Conservation (phyloP, 1,140 invertebrate species). For the Lerema accius region DNA sequence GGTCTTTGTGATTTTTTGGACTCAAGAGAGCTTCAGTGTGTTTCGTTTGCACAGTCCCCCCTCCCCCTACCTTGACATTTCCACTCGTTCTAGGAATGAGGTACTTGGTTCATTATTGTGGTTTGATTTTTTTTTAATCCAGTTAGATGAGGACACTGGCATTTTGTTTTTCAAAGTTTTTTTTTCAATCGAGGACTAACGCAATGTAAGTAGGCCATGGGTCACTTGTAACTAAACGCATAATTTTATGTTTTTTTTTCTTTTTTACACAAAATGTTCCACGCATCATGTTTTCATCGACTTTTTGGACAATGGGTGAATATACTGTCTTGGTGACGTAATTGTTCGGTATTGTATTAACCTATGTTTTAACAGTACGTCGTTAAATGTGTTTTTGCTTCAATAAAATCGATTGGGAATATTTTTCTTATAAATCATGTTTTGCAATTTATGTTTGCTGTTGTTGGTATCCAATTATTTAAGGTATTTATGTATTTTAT, state of each 20-base stretch:
- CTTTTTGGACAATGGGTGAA: slow-evolving; percentile 61
- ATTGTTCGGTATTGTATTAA: slow-evolving; percentile 48
- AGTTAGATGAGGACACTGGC: slow-evolving; percentile 75
- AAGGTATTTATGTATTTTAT: slow-evolving; percentile 87
- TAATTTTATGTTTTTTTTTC: slow-evolving; percentile 61
- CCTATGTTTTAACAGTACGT: slow-evolving; percentile 90
- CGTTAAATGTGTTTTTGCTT: slow-evolving; percentile 99
- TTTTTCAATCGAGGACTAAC: slow-evolving; percentile 55
- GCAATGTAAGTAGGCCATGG: slow-evolving; percentile 59
- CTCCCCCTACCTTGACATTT: slow-evolving; percentile 80
- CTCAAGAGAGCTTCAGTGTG: slow-evolving; percentile 71
- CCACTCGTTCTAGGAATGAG: slow-evolving; percentile 67
- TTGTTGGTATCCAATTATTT: slow-evolving; percentile 99
- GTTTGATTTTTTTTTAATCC: slow-evolving; percentile 50
- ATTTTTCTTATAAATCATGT: slow-evolving; percentile 99
- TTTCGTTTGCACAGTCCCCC: slow-evolving; percentile 69
- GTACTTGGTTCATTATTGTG: slow-evolving; percentile 59
- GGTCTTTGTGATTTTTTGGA: slow-evolving; percentile 73
- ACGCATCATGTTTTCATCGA: slow-evolving; percentile 55
- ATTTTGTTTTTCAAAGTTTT: slow-evolving; percentile 47
- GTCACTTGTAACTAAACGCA: slow-evolving; percentile 53
- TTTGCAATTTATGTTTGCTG: slow-evolving; percentile 99
- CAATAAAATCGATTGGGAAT: slow-evolving; percentile 99
- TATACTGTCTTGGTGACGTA: slow-evolving; percentile 63
- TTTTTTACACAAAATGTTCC: slow-evolving; percentile 61